Percentiles rank a stretch among this genome's conserved stretches.
phyloP scores from a whole-genome alignment of 2,888 invertebrate genomes.

The Lasioglossum morio region DNA sequence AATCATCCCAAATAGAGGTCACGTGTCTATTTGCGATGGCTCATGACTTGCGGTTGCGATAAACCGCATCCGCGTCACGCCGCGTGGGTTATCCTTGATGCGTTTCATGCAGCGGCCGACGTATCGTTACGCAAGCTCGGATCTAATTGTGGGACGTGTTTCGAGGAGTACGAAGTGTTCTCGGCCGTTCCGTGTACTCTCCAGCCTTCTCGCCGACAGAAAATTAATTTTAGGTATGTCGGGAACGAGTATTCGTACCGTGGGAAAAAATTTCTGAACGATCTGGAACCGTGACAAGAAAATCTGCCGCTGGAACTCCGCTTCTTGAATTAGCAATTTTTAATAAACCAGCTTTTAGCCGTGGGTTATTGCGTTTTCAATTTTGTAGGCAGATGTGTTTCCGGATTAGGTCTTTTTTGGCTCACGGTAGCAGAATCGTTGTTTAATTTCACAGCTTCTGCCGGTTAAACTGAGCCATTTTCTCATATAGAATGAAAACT shows the following conservation, averaged over 20 bases:
- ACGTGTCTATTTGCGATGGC: constrained; percentile 74
- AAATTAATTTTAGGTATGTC: neutral
- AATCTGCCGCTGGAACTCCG: neutral
- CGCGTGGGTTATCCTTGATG: constrained; percentile 67
- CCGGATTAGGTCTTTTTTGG: neutral
- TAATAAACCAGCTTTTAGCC: neutral
- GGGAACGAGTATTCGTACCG: neutral
- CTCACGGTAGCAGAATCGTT: neutral
- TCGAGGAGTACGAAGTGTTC: neutral
- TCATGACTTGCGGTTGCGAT: constrained; percentile 75
- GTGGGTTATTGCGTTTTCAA: neutral
- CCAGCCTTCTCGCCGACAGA: neutral
- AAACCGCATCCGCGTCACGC: constrained; percentile 72
- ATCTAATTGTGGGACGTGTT: constrained; percentile 32
- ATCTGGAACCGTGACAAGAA: neutral
- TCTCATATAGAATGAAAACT: too few species aligned
- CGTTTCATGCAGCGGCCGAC: constrained; percentile 45
- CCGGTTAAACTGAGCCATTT: neutral
- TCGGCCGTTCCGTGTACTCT: neutral
- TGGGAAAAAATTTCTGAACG: neutral
- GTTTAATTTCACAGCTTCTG: neutral
- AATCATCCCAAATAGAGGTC: constrained; percentile 67
- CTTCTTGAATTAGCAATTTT: constrained; percentile 5
- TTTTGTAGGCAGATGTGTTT: neutral
- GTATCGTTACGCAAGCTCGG: constrained; percentile 35